Percentiles rank a stretch among this genome's conserved stretches.
Conservation (phyloP, 2,888 invertebrate genomes). For the Sarcophaga subvicina region DNA sequence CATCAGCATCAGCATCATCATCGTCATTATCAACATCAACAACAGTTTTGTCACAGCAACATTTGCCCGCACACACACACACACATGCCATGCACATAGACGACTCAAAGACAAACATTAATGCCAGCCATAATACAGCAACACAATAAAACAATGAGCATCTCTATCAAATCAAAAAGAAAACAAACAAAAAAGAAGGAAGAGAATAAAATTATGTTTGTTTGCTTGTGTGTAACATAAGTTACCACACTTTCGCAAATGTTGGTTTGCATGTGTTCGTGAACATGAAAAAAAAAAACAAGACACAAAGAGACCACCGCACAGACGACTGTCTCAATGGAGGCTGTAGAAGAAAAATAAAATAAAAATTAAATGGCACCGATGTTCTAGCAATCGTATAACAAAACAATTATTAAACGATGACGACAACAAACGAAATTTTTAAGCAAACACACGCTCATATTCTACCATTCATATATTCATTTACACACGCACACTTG, state of each 20-base stretch:
- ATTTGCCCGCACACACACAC: neutral
- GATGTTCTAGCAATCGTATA: constrained; percentile 56
- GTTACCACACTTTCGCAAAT: no score
- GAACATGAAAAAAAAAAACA: constrained; percentile 13
- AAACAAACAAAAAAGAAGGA: no score
- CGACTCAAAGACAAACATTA: constrained; percentile 2
- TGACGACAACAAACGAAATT: constrained; percentile 62
- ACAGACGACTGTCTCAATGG: constrained; percentile 53
- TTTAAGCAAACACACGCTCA: constrained; percentile 17
- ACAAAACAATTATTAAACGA: constrained; percentile 53
- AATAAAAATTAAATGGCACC: constrained; percentile 51
- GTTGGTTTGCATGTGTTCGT: neutral
- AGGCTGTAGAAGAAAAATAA: constrained; percentile 35
- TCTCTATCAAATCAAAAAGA: constrained; percentile 43
- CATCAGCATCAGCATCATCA: constrained; percentile 29
- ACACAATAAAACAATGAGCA: constrained; percentile 43
- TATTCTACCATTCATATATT: neutral
- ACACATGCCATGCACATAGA: constrained; percentile 15
- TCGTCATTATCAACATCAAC: constrained; percentile 14
- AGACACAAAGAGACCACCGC: constrained; percentile 16
- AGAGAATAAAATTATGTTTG: constrained; percentile 17
- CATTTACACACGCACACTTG: neutral
- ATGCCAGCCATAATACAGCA: constrained; percentile 20
- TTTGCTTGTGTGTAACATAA: neutral
- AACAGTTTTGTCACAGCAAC: constrained; percentile 1